Percentiles rank a stretch among this genome's conserved stretches.
Evolutionary conservation across 2,797 vertebrate species (phyloP).

Genomic region (Gallinago solitaria): DNA sequence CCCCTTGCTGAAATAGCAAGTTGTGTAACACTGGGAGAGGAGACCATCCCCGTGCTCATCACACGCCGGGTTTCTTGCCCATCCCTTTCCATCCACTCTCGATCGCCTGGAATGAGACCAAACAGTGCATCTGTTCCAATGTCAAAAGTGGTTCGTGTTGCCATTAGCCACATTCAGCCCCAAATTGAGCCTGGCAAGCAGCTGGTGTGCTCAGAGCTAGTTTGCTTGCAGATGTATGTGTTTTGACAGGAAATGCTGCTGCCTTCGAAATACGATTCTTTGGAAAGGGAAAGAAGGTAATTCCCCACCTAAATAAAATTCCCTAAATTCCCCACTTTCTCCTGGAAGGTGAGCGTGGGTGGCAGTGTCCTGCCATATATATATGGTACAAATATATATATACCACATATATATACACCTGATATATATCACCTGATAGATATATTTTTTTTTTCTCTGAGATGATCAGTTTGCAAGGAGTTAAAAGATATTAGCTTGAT

Average conservation of each 20-base stretch:
- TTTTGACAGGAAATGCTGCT: constrained; percentile 9
- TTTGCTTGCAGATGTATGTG: neutral
- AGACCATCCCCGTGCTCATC: neutral
- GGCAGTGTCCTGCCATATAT: neutral
- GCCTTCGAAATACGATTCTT: neutral
- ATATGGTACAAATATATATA: too few relatives aligned
- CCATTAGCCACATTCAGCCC: neutral
- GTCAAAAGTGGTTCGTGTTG: neutral
- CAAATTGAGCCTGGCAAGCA: constrained; percentile 52
- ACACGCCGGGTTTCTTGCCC: neutral
- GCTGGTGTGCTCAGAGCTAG: neutral
- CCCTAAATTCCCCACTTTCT: neutral
- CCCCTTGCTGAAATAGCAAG: neutral
- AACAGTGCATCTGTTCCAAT: neutral
- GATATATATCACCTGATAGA: too few relatives aligned
- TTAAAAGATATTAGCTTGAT: neutral
- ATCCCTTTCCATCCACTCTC: neutral
- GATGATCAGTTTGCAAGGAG: neutral
- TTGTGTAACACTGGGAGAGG: neutral
- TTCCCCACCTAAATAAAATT: neutral
- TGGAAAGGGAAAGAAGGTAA: neutral
- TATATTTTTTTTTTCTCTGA: neutral
- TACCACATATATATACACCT: too few relatives aligned
- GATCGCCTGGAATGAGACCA: neutral
- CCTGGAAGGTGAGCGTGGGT: neutral